A percentile compares a stretch with the other conserved stretches of the same genome.
These are phyloP conservation scores for Phthorimaea operculella DNA, from an alignment of 1,140 invertebrate genomes.

Conservation along the genomic window DNA sequence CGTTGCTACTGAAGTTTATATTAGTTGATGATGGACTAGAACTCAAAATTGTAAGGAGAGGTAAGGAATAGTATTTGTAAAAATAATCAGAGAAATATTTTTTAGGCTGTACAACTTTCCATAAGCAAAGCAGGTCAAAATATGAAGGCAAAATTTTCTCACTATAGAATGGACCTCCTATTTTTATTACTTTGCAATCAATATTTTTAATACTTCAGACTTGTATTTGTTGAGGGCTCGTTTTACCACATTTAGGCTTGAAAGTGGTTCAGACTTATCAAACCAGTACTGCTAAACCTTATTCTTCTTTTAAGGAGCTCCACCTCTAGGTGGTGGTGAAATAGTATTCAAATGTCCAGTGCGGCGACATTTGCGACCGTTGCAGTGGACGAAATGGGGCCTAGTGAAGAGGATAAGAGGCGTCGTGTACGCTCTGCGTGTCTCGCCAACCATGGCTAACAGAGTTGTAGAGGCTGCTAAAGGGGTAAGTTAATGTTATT, in stretches of 20 bases:
- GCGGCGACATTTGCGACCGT: constrained; percentile 66
- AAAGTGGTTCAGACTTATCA: too few relatives aligned
- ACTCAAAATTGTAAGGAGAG: constrained; percentile 87
- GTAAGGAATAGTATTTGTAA: constrained; percentile 43
- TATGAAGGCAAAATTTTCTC: too few relatives aligned
- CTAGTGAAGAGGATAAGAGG: constrained; percentile 96
- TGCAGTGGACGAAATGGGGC: constrained; percentile 80
- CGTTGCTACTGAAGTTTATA: constrained; percentile 86
- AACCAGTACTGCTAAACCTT: too few relatives aligned
- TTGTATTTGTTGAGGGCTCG: too few relatives aligned
- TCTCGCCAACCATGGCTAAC: constrained; percentile 92
- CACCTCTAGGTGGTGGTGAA: constrained; percentile 92
- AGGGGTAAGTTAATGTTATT: constrained; percentile 71
- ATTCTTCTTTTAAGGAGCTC: constrained; percentile 50
- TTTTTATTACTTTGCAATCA: too few relatives aligned
- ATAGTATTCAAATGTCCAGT: constrained; percentile 90
- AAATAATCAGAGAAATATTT: too few relatives aligned
- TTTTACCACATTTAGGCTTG: too few relatives aligned
- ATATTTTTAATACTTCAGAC: too few relatives aligned
- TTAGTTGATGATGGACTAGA: constrained; percentile 89
- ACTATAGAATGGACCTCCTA: too few relatives aligned
- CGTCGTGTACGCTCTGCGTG: constrained; percentile 85
- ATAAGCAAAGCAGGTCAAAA: too few relatives aligned
- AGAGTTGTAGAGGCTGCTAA: constrained; percentile 94
- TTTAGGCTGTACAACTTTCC: too few relatives aligned